Conservation (phyloP, 2,113 vertebrate genomes). For the Hypanus sabinus region DNA sequence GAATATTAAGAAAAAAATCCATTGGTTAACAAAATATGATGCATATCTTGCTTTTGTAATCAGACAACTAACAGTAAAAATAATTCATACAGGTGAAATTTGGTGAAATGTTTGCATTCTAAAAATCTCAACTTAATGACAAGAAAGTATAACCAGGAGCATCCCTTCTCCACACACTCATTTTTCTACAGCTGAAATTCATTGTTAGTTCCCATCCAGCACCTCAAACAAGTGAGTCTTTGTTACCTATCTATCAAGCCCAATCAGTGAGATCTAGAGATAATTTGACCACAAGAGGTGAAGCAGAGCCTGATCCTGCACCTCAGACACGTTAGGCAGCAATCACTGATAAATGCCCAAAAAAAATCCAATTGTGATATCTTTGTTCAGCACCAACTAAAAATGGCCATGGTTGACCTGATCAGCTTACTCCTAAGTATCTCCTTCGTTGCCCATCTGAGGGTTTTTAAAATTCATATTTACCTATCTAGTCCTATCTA, state of each 20-base stretch:
- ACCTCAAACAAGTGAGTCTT: background rate
- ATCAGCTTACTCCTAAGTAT: background rate
- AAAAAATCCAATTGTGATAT: too few species aligned
- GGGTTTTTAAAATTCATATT: background rate
- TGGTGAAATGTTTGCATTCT: constrained; percentile 28
- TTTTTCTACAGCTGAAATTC: background rate
- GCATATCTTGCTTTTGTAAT: background rate
- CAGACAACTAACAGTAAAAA: background rate
- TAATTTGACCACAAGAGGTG: background rate
- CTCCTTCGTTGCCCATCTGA: background rate
- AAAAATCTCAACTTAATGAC: background rate
- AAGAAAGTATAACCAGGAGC: background rate
- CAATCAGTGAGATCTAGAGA: background rate
- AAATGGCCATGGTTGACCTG: background rate
- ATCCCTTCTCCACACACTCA: background rate
- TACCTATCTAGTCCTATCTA: background rate
- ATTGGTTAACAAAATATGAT: background rate
- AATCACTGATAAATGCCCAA: background rate
- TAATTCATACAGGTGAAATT: background rate
- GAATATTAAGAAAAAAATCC: background rate
- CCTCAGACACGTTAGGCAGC: background rate
- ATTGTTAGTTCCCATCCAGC: background rate
- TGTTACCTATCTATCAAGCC: background rate
- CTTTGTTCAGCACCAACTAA: background rate
- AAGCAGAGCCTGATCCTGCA: background rate